phyloP scores from a whole-genome alignment of 2,113 vertebrate genomes.

The Hirundichthys speculiger region DNA sequence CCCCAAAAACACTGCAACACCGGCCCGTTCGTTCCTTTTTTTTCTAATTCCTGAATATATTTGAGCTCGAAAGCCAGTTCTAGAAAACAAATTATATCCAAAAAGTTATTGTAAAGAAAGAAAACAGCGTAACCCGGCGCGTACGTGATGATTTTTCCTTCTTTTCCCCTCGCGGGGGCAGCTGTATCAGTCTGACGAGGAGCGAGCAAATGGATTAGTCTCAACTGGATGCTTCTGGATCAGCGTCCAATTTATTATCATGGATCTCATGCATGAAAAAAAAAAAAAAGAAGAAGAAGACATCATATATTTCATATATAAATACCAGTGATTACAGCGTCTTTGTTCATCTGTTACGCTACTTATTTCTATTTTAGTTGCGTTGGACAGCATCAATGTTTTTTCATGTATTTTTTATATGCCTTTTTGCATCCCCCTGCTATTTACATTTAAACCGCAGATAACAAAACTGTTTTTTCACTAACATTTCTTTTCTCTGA shows the following conservation, averaged over 20 bases:
- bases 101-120: too few species aligned
- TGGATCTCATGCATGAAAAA: too few species aligned
- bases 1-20: too few species aligned
- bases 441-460: slow-evolving; percentile 52
- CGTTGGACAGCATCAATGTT: too few species aligned
- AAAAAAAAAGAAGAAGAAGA: slow-evolving; percentile 23
- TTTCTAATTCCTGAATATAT: too few species aligned
- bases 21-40: too few species aligned
- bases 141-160: too few species aligned
- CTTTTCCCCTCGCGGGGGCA: slow-evolving; percentile 7
- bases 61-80: too few species aligned
- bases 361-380: slow-evolving; percentile 19
- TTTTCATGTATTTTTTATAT: too few species aligned
- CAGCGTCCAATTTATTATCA: slow-evolving; percentile 40
- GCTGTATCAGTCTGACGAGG: slow-evolving; percentile 27
- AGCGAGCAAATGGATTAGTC: slow-evolving; percentile 55
- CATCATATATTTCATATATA: slow-evolving; percentile 37
- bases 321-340: slow-evolving; percentile 29
- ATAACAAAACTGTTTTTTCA: slow-evolving; percentile 9
- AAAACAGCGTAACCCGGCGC: too few species aligned
- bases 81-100: too few species aligned
- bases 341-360: slow-evolving; percentile 18
- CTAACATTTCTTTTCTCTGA: neutral
- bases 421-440: slow-evolving; percentile 8
- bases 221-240: slow-evolving; percentile 37